A percentile compares a stretch with the other conserved stretches of the same genome.
Conservation (phyloP, 1,140 invertebrate genomes). For the Globodera ellingtonae region DNA sequence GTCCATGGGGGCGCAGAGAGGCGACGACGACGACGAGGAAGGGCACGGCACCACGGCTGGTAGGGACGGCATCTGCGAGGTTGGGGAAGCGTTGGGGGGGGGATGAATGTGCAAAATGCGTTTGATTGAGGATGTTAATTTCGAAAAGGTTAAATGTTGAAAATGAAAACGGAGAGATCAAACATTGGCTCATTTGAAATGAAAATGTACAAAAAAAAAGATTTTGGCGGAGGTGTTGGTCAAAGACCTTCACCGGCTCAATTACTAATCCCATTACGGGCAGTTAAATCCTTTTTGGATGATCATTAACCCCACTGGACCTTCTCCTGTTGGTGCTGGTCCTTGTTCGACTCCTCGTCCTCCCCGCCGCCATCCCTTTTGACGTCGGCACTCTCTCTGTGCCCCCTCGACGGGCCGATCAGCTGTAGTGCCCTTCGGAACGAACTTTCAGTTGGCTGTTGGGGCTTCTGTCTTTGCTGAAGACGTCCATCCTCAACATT, state of each 20-base stretch:
- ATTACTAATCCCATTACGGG: not conserved
- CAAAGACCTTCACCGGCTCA: not conserved
- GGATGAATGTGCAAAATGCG: no score
- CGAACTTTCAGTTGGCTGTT: not conserved
- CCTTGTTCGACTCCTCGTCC: not conserved
- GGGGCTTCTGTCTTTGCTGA: not conserved
- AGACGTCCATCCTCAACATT: not conserved
- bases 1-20: not conserved
- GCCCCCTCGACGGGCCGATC: not conserved
- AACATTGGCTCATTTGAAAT: not conserved
- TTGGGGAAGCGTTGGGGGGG: no score
- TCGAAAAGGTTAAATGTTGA: no score
- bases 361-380: not conserved
- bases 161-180: not conserved
- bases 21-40: not conserved
- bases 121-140: no score
- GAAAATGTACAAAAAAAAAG: no score
- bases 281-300: not conserved
- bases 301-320: not conserved
- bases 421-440: slow-evolving; percentile 6
- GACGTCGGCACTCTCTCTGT: not conserved
- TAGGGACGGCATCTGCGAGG: not conserved
- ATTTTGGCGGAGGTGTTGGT: not conserved
- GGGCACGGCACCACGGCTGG: not conserved
- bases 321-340: not conserved